phyloP scores from a whole-genome alignment of 2,113 vertebrate species.

The Campylorhamphus procurvoides region DNA sequence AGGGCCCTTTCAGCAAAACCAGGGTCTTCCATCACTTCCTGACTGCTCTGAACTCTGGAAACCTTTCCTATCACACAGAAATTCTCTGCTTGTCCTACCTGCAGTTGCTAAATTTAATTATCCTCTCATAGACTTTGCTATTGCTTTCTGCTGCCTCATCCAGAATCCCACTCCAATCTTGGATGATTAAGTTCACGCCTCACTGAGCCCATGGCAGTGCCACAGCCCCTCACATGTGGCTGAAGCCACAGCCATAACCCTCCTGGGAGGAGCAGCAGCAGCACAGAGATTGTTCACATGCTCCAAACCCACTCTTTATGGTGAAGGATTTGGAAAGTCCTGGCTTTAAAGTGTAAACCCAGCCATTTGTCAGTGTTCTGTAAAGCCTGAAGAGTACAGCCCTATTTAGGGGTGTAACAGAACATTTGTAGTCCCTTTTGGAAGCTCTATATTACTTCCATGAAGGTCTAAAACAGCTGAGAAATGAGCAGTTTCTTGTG shows the following conservation, averaged over 20 bases:
- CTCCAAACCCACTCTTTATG: neutral
- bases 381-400: neutral
- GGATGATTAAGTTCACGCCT: neutral
- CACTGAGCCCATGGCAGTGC: neutral
- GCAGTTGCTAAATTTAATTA: neutral
- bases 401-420: neutral
- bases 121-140: neutral
- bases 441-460: neutral
- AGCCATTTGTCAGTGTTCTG: neutral
- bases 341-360: neutral
- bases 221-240: neutral
- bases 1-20: neutral
- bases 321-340: neutral
- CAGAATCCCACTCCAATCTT: neutral
- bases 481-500: neutral
- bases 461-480: neutral
- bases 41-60: neutral
- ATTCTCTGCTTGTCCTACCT: neutral
- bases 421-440: neutral
- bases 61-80: neutral
- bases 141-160: neutral
- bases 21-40: neutral
- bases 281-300: neutral
- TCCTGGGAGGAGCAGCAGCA: neutral
- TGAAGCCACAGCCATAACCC: neutral